A percentile compares a stretch with the other conserved stretches of the same genome.
Conservation (phyloP, 2,113 vertebrate genomes). For the Cercocebus atys region DNA sequence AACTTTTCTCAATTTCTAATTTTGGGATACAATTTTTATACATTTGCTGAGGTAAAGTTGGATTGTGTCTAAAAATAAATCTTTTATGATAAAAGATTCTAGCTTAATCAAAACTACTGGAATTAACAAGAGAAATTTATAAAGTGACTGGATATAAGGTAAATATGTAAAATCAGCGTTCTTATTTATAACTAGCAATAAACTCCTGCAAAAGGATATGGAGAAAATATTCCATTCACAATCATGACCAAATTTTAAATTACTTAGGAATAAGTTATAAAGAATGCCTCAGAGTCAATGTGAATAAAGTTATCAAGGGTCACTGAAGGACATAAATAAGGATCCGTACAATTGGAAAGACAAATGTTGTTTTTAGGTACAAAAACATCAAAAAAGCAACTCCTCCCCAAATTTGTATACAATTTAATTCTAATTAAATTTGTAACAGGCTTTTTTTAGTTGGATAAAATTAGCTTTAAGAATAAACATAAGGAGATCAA, state of each 20-base stretch:
- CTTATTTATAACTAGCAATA: constrained; percentile 23
- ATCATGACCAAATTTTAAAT: neutral
- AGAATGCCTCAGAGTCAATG: neutral
- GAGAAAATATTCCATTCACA: neutral
- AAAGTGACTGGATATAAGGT: neutral
- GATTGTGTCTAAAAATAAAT: neutral
- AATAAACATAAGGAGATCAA: neutral
- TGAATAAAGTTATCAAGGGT: neutral
- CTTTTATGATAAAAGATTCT: neutral
- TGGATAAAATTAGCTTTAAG: neutral
- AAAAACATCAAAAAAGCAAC: constrained; percentile 1
- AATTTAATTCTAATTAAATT: constrained; percentile 6
- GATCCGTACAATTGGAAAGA: neutral
- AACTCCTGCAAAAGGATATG: neutral
- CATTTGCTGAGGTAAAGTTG: neutral
- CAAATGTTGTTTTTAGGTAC: neutral
- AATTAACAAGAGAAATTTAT: neutral
- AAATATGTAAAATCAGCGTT: constrained; percentile 13
- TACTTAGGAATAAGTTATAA: neutral
- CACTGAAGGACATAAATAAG: neutral
- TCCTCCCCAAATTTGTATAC: neutral
- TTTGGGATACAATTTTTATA: neutral
- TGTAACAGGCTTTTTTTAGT: neutral
- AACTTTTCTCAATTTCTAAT: neutral
- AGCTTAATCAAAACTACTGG: neutral